Conservation (phyloP, 1,140 invertebrate species). For the Reticulitermes speratus region DNA sequence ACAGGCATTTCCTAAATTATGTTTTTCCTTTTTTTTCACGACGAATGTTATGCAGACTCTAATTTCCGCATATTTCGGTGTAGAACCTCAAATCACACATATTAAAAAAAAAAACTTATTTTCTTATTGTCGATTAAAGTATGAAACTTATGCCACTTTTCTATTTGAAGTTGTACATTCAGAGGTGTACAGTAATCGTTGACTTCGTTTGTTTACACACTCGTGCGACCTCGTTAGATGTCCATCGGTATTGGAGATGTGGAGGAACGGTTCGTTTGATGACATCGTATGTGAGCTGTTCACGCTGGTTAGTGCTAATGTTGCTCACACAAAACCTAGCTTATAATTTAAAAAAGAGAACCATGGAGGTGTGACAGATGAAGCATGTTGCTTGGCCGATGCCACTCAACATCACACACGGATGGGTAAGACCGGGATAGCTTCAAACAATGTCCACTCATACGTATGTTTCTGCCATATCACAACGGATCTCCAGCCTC, state of each 20-base stretch:
- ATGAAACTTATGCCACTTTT: background rate
- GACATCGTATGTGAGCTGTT: background rate
- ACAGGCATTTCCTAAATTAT: too few species aligned
- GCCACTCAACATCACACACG: background rate
- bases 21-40: too few species aligned
- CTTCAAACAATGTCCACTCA: background rate
- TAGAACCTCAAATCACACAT: too few species aligned
- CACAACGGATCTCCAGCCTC: background rate
- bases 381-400: constrained; percentile 2
- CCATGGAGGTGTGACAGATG: background rate
- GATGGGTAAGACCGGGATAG: background rate
- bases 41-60: too few species aligned
- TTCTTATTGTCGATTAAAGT: too few species aligned
- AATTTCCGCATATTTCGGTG: too few species aligned
- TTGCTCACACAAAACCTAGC: background rate
- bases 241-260: background rate
- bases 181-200: background rate
- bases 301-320: background rate
- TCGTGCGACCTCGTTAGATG: background rate
- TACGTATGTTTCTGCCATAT: background rate
- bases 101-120: too few species aligned
- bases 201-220: background rate
- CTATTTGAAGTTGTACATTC: background rate
- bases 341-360: background rate
- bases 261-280: background rate